Percentiles rank a stretch among this genome's conserved stretches.
phyloP scores from a whole-genome alignment of 2,113 vertebrate species.

The Bos javanicus region DNA sequence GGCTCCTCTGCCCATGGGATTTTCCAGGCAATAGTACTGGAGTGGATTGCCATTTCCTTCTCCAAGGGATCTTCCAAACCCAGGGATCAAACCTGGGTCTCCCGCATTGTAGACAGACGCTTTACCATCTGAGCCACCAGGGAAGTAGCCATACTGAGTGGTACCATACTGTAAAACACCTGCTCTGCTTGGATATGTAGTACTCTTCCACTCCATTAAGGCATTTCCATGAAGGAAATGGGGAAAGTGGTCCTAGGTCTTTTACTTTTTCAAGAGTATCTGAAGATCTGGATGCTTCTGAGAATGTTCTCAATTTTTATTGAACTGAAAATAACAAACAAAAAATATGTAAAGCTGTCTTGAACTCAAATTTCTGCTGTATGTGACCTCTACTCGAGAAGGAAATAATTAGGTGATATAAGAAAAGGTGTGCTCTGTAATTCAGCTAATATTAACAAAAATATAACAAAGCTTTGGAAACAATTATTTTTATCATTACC shows the following conservation, averaged over 20 bases:
- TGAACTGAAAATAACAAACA: background rate
- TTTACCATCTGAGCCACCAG: too few species aligned
- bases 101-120: too few species aligned
- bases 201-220: background rate
- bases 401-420: background rate
- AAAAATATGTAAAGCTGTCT: background rate
- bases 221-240: background rate
- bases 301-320: background rate
- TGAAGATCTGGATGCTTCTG: background rate
- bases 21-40: too few species aligned
- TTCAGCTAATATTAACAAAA: background rate
- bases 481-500: background rate
- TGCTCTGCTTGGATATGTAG: background rate
- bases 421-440: background rate
- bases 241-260: background rate
- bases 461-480: background rate
- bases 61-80: too few species aligned
- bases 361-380: background rate
- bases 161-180: background rate
- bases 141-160: background rate
- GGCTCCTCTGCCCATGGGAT: too few species aligned
- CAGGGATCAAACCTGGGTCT: too few species aligned
- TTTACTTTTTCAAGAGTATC: background rate
- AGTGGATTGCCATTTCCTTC: too few species aligned
- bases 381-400: background rate